phyloP scores from a whole-genome alignment of 2,888 invertebrate species.

The Drosophila tripunctata region DNA sequence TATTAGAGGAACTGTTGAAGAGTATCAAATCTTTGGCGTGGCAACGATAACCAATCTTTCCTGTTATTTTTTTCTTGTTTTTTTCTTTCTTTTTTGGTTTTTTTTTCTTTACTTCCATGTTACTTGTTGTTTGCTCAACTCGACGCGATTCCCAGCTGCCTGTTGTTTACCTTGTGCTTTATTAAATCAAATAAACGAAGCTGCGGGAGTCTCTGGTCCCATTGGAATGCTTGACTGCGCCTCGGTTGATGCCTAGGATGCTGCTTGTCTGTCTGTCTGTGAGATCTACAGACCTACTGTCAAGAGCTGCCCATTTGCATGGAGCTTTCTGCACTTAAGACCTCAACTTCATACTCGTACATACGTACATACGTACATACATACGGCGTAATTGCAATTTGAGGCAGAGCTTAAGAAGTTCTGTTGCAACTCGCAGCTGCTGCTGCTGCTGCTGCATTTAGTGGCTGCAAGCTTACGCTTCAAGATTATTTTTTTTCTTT shows the following conservation, averaged over 20 bases:
- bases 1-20: too few species aligned
- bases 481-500: slow-evolving; percentile 1
- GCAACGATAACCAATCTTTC: too few species aligned
- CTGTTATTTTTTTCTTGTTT: not conserved
- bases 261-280: not conserved
- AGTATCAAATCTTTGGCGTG: too few species aligned
- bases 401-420: slow-evolving; percentile 11
- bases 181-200: slow-evolving; percentile 42
- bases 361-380: not conserved
- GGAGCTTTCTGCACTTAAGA: slow-evolving; percentile 1
- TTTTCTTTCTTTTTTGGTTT: not conserved
- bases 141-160: slow-evolving; percentile 28
- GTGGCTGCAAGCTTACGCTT: slow-evolving; percentile 2
- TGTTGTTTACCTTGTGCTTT: slow-evolving; percentile 49
- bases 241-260: slow-evolving; percentile 16
- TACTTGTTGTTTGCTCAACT: slow-evolving; percentile 27
- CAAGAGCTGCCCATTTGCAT: slow-evolving; percentile 15
- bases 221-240: slow-evolving; percentile 13
- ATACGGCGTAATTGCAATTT: slow-evolving; percentile 5
- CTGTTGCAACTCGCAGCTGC: slow-evolving; percentile 8
- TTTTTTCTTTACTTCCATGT: slow-evolving; percentile 19
- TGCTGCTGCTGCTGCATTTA: slow-evolving; percentile 4
- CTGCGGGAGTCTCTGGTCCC: slow-evolving; percentile 3
- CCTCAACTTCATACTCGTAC: not conserved
- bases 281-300: not conserved